Conservation (phyloP, 2,888 invertebrate genomes). For the Epistrophe eligans region DNA sequence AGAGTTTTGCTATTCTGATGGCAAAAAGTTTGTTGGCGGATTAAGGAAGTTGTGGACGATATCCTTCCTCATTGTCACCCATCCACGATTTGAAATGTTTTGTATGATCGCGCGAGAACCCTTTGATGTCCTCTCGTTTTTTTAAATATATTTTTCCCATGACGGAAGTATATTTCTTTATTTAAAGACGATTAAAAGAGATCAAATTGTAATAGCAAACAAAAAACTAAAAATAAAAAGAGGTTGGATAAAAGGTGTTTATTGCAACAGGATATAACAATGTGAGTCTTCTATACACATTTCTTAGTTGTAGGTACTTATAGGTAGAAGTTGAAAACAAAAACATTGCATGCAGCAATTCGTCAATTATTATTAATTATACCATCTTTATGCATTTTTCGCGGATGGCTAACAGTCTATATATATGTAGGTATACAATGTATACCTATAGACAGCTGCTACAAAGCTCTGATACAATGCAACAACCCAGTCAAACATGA, state of each 20-base stretch:
- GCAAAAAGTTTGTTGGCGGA: conserved; percentile 45
- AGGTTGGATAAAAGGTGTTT: conserved; percentile 50
- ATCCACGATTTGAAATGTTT: not conserved
- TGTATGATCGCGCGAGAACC: conserved; percentile 12
- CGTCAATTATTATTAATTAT: conserved; percentile 71
- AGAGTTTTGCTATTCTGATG: conserved; percentile 24
- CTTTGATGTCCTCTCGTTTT: conserved; percentile 40
- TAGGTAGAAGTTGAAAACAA: not conserved
- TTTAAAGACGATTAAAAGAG: conserved; percentile 11
- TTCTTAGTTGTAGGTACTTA: not conserved
- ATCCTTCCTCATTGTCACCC: conserved; percentile 11
- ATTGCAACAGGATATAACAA: conserved; percentile 35
- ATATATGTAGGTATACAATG: too few relatives aligned
- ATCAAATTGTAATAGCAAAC: conserved; percentile 13
- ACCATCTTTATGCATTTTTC: conserved; percentile 33
- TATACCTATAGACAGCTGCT: conserved; percentile 52
- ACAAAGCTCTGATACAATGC: conserved; percentile 38
- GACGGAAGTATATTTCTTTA: conserved; percentile 6
- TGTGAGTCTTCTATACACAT: not conserved
- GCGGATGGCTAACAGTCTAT: conserved; percentile 19
- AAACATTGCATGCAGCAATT: conserved; percentile 40
- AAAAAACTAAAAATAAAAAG: not conserved
- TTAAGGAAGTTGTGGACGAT: conserved; percentile 45
- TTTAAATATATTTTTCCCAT: not conserved
- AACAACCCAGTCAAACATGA: conserved; percentile 67